Evolutionary conservation across 2,113 vertebrate species (phyloP).

Genomic region (Pipa parva): DNA sequence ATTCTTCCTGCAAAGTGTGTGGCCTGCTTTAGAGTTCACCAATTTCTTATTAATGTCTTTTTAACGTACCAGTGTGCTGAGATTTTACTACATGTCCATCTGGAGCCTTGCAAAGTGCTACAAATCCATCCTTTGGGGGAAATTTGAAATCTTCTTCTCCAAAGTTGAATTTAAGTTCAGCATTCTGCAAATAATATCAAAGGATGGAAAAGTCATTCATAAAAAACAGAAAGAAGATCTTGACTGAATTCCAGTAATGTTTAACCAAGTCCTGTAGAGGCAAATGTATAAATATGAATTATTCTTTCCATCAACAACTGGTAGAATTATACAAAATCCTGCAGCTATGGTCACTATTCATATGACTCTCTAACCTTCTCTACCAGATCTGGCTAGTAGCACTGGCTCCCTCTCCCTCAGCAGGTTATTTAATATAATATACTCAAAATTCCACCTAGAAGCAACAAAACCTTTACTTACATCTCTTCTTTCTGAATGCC

Average conservation of each 20-base stretch:
- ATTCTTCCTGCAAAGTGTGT: no score
- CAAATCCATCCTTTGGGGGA: slow-evolving; percentile 81
- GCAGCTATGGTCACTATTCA: background rate
- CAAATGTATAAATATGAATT: no score
- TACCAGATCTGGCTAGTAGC: no score
- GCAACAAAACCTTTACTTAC: no score
- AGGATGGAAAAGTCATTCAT: slow-evolving; percentile 30
- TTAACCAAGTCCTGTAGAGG: background rate
- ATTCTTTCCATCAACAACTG: no score
- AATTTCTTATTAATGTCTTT: no score
- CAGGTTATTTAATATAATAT: no score
- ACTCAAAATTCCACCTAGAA: no score
- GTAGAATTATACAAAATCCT: background rate
- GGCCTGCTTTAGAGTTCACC: no score
- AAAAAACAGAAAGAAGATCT: slow-evolving; percentile 15
- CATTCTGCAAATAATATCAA: slow-evolving; percentile 70
- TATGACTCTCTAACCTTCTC: no score
- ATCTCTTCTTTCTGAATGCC: no score
- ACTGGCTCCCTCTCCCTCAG: no score
- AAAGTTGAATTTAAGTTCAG: slow-evolving; percentile 94
- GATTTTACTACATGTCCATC: slow-evolving; percentile 81
- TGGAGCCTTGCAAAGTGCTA: slow-evolving; percentile 73
- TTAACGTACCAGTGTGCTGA: slow-evolving; percentile 74
- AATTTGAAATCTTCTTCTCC: slow-evolving; percentile 89
- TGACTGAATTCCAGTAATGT: background rate